Conservation (phyloP, 2,113 vertebrate species). For the Gymnobelideus leadbeateri region DNA sequence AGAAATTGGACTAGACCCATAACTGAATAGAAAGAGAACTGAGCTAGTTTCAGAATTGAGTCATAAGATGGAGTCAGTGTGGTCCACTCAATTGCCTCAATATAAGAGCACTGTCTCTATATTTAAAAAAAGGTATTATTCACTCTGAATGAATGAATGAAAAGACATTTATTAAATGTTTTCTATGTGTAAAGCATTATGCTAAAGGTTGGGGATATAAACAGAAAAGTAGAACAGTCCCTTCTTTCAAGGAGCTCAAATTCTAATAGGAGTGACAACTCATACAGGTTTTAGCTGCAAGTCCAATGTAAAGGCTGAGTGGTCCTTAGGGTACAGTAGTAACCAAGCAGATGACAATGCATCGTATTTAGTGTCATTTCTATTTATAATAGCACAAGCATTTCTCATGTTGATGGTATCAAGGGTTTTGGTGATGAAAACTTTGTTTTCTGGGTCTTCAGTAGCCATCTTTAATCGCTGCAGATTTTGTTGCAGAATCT, state of each 20-base stretch:
- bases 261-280: not conserved
- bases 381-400: not conserved
- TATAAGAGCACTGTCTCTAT: not conserved
- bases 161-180: not conserved
- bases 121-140: not conserved
- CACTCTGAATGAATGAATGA: not conserved
- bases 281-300: not conserved
- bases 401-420: constrained; percentile 25
- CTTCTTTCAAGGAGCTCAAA: not conserved
- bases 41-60: not conserved
- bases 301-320: not conserved
- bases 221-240: not conserved
- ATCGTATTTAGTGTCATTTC: not conserved
- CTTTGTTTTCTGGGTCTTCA: constrained; percentile 34
- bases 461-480: not conserved
- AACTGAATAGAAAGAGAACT: not conserved
- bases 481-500: not conserved
- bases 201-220: not conserved
- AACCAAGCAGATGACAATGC: not conserved
- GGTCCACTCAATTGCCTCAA: not conserved
- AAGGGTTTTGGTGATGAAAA: not conserved
- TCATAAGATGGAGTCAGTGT: not conserved
- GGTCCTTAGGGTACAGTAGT: not conserved
- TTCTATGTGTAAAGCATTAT: not conserved
- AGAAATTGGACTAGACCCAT: not conserved